Evolutionary conservation across 2,888 invertebrate genomes (phyloP).

Genomic region (Calephelis perditalis): DNA sequence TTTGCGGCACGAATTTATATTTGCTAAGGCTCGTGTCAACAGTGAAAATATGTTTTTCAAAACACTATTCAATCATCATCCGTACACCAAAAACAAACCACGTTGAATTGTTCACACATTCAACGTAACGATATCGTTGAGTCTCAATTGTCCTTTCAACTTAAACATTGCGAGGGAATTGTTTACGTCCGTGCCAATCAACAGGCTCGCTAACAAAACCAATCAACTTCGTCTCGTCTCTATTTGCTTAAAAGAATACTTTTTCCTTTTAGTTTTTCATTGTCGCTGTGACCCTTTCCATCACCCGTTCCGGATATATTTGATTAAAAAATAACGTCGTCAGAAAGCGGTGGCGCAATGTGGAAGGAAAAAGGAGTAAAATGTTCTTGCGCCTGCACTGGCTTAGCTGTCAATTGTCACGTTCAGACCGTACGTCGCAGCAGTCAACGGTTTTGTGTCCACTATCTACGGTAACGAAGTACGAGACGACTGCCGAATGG

Average conservation of each 20-base stretch:
- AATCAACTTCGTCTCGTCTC: slow-evolving; percentile 78
- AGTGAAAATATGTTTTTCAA: slow-evolving; percentile 35
- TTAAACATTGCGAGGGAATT: slow-evolving; percentile 70
- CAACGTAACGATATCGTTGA: slow-evolving; percentile 43
- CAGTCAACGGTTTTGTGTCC: slow-evolving; percentile 53
- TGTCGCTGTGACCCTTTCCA: slow-evolving; percentile 73
- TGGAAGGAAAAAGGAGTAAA: slow-evolving; percentile 65
- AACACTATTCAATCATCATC: slow-evolving; percentile 34
- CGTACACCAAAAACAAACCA: slow-evolving; percentile 34
- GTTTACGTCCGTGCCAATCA: slow-evolving; percentile 75
- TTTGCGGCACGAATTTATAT: slow-evolving; percentile 14
- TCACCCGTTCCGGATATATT: slow-evolving; percentile 77
- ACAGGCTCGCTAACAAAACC: slow-evolving; percentile 77
- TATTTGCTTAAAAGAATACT: slow-evolving; percentile 75
- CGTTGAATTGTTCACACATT: slow-evolving; percentile 44
- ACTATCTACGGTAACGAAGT: slow-evolving; percentile 63
- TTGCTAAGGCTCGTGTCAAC: slow-evolving; percentile 26
- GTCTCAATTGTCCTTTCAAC: slow-evolving; percentile 70
- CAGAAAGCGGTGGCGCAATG: slow-evolving; percentile 61
- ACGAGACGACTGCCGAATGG: slow-evolving; percentile 32
- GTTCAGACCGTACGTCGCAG: slow-evolving; percentile 44
- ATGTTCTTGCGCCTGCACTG: slow-evolving; percentile 47
- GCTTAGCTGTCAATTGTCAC: slow-evolving; percentile 75
- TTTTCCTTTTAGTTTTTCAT: slow-evolving; percentile 74
- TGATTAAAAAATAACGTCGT: slow-evolving; percentile 80